Evolutionary conservation across 2,113 vertebrate genomes (phyloP).

Genomic region (Amphilophus citrinellus): DNA sequence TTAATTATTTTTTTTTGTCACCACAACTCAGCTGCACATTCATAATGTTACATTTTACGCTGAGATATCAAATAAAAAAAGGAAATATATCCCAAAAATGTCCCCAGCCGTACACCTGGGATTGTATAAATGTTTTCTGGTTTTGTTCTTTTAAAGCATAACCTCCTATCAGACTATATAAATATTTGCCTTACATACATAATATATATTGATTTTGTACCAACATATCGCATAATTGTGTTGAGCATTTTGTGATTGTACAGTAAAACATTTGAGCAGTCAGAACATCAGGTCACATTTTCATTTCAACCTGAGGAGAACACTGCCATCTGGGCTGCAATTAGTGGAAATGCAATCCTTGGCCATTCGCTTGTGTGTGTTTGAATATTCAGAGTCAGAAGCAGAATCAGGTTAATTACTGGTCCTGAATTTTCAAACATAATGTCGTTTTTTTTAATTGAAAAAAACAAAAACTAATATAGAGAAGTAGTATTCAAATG

Average conservation of each 20-base stretch:
- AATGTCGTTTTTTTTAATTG: neutral
- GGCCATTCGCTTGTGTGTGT: neutral
- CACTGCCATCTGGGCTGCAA: conserved; percentile 76
- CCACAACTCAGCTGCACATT: neutral
- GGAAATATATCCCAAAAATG: neutral
- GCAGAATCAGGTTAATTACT: neutral
- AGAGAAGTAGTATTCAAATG: neutral
- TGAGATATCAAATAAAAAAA: neutral
- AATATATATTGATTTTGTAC: neutral
- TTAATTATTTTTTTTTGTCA: rapidly evolving
- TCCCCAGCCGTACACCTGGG: neutral
- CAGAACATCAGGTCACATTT: conserved; percentile 37
- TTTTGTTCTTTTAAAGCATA: neutral
- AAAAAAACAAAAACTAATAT: neutral
- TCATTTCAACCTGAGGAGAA: conserved; percentile 68
- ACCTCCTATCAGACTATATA: neutral
- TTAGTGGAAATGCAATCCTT: conserved; percentile 61
- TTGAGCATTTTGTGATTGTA: conserved; percentile 4
- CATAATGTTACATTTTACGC: neutral
- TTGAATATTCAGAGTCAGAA: conserved; percentile 42
- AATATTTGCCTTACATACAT: neutral
- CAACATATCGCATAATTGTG: neutral
- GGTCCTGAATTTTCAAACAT: neutral
- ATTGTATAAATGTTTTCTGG: neutral
- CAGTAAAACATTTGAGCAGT: conserved; percentile 36